A percentile compares a stretch with the other conserved stretches of the same genome.
phyloP scores from a whole-genome alignment of 2,797 vertebrate genomes.

The Leptatherina wallacei region DNA sequence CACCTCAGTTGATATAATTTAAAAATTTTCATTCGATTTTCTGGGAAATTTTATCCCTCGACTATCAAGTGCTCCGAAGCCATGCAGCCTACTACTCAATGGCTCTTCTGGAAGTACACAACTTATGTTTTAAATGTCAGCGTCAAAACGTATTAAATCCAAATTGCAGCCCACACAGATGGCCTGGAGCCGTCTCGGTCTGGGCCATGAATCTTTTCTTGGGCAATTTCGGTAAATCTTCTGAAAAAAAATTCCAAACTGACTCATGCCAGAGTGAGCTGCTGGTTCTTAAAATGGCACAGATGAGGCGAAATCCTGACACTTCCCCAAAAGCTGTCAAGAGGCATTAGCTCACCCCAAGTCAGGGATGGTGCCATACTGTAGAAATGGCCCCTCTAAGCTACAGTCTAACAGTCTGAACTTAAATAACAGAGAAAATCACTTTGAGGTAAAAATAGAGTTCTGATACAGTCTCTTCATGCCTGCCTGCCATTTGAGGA shows the following conservation, averaged over 20 bases:
- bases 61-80: no score
- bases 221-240: constrained; percentile 4
- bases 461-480: constrained; percentile 42
- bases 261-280: constrained; percentile 39
- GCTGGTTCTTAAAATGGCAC: constrained; percentile 23
- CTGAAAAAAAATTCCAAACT: constrained; percentile 10
- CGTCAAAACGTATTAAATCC: constrained; percentile 29
- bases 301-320: constrained; percentile 32
- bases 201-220: constrained; percentile 12
- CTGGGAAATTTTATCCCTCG: no score
- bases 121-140: constrained; percentile 26
- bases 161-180: not conserved
- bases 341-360: constrained; percentile 47
- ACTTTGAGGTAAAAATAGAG: constrained; percentile 55
- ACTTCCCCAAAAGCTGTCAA: constrained; percentile 44
- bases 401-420: constrained; percentile 35
- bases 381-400: constrained; percentile 47
- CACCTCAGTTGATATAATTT: no score
- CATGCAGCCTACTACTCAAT: no score
- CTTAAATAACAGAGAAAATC: constrained; percentile 35
- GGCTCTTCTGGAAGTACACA: no score
- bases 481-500: constrained; percentile 51
- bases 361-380: constrained; percentile 25
- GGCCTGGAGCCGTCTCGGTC: constrained; percentile 9
- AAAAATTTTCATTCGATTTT: no score